Base-by-base conservation (phyloP, 2,797 vertebrate species). In the Siniperca undulata region DNA sequence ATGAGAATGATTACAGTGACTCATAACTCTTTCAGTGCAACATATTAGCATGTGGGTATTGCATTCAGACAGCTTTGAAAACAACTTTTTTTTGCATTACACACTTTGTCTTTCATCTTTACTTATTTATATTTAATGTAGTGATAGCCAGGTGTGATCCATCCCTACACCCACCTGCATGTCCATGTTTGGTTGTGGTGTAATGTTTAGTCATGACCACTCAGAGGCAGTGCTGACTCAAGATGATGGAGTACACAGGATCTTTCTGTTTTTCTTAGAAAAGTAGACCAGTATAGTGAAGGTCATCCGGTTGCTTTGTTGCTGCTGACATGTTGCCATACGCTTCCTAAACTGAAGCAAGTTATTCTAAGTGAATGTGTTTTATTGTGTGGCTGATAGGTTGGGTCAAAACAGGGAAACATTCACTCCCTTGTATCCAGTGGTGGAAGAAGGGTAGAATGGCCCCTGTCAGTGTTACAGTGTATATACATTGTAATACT, bases 121-220 rank as follows among this genome's bases (percentile, higher is more conserved):
- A 0, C 13, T 42, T 20, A 38, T 53, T 30, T 2, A 6, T 40
- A 44, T 70, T 48, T 48, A 7, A 67, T 30, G 56, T 55, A 40
- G 22, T 48, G 58, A 53, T 3, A 69, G 13, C 12, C n/a, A 56
- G 14, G 42, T 14, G 52, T 58, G 48, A 42, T 22, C 13, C 30
- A 22, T 17, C 17, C 12, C 12, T 6, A 52, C 38, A n/a, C 42
- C 38, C 17, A 27, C 56, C 48, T 50, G 38, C 38, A 34, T 34
- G 52, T 19, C 55, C 9, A 16, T 56, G 20, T 30, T 34, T 65
- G 3, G 19, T 68, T 68, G 14, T 34, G 61, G 38, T 89, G 87
- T 67, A 77, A 74, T 83, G 56, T 42, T 12, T 58, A 59, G 24
- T 30, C 38, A 2, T 13, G 48, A 24, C 85, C 87, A 89, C 72